These are phyloP conservation scores for Mesoligia furuncula DNA, from an alignment of 2,888 invertebrate genomes.

Conservation along the genomic window DNA sequence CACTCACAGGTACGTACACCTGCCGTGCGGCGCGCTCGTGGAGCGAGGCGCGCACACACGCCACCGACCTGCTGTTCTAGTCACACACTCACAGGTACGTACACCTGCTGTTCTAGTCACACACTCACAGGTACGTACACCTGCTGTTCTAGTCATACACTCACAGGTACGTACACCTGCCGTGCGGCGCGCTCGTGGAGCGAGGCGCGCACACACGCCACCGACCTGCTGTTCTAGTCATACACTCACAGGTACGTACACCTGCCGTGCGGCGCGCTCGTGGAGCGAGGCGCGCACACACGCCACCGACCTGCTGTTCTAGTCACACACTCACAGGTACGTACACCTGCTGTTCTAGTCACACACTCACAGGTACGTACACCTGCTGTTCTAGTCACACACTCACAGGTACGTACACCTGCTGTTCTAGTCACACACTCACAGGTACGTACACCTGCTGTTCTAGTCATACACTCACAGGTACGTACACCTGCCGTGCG, in stretches of 20 bases:
- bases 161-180: constrained; percentile 16
- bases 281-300: constrained; percentile 63
- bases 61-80: constrained; percentile 52
- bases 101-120: constrained; percentile 40
- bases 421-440: constrained; percentile 43
- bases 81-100: constrained; percentile 20
- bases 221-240: constrained; percentile 52
- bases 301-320: constrained; percentile 49
- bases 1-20: constrained; percentile 17
- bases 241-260: constrained; percentile 20
- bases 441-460: constrained; percentile 37
- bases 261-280: constrained; percentile 10
- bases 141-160: constrained; percentile 51
- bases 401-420: constrained; percentile 16
- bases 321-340: constrained; percentile 23
- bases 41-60: constrained; percentile 67
- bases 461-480: constrained; percentile 45
- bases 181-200: constrained; percentile 63
- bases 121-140: constrained; percentile 27
- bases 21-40: constrained; percentile 50
- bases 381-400: constrained; percentile 42
- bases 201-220: constrained; percentile 61
- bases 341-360: constrained; percentile 40
- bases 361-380: constrained; percentile 21
- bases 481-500: constrained; percentile 12